Conservation (phyloP, 2,797 vertebrate species). For the Eulemur coronatus region DNA sequence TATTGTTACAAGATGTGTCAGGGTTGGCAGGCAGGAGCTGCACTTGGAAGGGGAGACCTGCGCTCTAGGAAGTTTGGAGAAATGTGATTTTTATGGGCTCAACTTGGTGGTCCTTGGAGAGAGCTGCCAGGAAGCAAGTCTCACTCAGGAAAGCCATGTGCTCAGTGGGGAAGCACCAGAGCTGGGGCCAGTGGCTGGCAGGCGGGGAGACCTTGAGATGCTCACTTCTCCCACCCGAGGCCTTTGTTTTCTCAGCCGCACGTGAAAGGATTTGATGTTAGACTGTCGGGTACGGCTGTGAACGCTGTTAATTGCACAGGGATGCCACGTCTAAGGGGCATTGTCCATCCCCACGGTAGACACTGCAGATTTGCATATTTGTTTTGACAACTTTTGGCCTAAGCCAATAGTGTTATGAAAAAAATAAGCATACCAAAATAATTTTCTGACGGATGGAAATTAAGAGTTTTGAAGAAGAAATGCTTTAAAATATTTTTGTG, state of each 20-base stretch:
- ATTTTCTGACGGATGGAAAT: not conserved
- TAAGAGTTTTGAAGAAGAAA: conserved; percentile 12
- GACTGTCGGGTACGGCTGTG: not conserved
- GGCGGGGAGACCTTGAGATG: not conserved
- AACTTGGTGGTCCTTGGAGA: conserved; percentile 56
- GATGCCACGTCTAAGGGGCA: accelerated
- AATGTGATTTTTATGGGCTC: conserved; percentile 40
- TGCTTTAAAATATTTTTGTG: not conserved
- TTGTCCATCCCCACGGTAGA: accelerated
- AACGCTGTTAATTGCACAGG: not conserved
- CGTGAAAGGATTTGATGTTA: not conserved
- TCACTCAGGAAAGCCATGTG: not conserved
- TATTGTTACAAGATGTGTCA: conserved; percentile 72
- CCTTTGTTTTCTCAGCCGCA: not conserved
- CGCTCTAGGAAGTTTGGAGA: conserved; percentile 55
- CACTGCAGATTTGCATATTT: not conserved
- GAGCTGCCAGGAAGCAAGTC: not conserved
- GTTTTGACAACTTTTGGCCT: not conserved
- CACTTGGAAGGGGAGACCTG: conserved; percentile 59
- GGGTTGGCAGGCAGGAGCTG: conserved; percentile 70
- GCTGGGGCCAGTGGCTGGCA: not conserved
- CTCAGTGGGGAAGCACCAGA: not conserved
- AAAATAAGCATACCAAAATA: not conserved
- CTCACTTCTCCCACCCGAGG: not conserved
- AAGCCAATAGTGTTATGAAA: not conserved